Conservation (phyloP, 2,113 vertebrate species). For the Eurypyga helias region DNA sequence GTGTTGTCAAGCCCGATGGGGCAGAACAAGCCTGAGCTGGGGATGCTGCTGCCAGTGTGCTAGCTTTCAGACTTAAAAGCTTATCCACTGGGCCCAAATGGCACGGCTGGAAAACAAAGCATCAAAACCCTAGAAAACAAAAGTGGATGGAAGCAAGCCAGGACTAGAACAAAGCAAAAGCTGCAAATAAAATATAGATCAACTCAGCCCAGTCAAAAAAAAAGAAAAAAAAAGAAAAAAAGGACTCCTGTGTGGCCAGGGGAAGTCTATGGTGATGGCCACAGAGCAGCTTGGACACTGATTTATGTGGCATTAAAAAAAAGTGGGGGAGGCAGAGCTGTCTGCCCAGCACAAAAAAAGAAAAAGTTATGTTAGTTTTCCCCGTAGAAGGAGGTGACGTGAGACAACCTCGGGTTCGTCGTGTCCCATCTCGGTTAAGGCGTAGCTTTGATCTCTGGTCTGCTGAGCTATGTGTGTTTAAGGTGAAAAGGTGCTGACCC, state of each 20-base stretch:
- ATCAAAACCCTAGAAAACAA: background rate
- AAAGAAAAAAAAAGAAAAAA: background rate
- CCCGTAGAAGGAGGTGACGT: background rate
- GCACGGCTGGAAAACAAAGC: background rate
- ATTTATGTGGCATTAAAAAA: background rate
- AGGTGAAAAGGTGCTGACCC: conserved; percentile 5
- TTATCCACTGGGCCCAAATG: background rate
- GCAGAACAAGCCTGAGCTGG: background rate
- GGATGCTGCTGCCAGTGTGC: background rate
- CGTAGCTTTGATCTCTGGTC: background rate
- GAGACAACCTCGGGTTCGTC: background rate
- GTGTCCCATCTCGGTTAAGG: background rate
- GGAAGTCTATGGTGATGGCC: background rate
- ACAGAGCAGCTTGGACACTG: background rate
- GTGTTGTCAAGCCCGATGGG: background rate
- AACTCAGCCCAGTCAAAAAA: background rate
- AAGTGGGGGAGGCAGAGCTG: background rate
- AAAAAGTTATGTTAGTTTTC: background rate
- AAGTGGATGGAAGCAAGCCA: background rate
- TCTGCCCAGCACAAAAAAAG: background rate
- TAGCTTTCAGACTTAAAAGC: background rate
- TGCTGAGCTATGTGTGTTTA: background rate
- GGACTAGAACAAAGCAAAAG: background rate
- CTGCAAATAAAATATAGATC: background rate
- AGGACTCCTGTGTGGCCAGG: background rate